A percentile compares a stretch with the other conserved stretches of the same genome.
Conservation (phyloP, 1,140 invertebrate genomes). For the Plutomurus gul region DNA sequence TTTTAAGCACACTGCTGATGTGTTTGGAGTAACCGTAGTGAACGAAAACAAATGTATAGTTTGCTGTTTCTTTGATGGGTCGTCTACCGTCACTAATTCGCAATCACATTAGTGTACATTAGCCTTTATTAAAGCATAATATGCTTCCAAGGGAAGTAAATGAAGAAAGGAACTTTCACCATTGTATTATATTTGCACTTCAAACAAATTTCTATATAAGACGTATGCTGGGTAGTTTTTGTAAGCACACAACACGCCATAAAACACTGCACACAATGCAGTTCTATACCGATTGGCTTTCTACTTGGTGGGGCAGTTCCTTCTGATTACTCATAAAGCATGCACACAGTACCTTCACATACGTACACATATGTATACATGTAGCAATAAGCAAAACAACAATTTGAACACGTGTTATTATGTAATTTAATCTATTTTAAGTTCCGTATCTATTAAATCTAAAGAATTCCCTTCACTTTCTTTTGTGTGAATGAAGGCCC, state of each 20-base stretch:
- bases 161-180: slow-evolving; percentile 13
- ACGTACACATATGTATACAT: neutral
- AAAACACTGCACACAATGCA: no score
- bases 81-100: slow-evolving; percentile 6
- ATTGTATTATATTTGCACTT: neutral
- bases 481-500: no score
- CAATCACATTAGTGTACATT: slow-evolving; percentile 27
- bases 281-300: no score
- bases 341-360: neutral
- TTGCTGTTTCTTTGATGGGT: neutral
- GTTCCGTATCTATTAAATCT: neutral
- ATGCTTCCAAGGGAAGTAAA: slow-evolving; percentile 9
- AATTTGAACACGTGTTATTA: no score
- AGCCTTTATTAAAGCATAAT: slow-evolving; percentile 21
- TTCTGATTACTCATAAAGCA: no score
- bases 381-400: neutral
- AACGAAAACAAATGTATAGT: no score
- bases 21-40: no score
- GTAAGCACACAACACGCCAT: no score
- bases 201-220: neutral
- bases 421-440: no score
- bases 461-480: neutral
- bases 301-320: no score
- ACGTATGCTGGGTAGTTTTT: no score
- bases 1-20: no score